Evolutionary conservation across 2,888 invertebrate genomes (phyloP).

Genomic region (Endotricha flammealis): DNA sequence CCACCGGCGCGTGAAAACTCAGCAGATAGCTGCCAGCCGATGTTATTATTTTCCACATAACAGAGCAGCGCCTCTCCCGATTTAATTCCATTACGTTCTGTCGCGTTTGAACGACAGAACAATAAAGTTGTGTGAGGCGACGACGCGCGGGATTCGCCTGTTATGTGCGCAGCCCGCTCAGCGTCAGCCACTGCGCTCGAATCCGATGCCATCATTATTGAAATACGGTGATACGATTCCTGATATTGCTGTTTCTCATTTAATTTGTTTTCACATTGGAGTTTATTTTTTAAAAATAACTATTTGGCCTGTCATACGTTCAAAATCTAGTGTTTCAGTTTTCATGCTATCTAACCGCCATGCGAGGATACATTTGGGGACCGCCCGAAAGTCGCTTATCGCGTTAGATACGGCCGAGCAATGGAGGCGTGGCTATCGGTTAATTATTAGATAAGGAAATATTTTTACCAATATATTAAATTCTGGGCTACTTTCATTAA

Average conservation of each 20-base stretch:
- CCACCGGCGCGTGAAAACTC: conserved; percentile 75
- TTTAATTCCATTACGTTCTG: conserved; percentile 77
- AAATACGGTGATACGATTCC: conserved; percentile 45
- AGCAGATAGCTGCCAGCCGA: conserved; percentile 63
- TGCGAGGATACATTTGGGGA: too few species aligned
- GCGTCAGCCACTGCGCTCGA: conserved; percentile 4
- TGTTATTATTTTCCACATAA: conserved; percentile 78
- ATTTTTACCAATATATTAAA: too few species aligned
- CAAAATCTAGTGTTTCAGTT: too few species aligned
- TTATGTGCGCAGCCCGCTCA: conserved; percentile 8
- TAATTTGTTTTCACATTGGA: conserved; percentile 24
- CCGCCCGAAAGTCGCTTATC: too few species aligned
- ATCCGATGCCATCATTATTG: conserved; percentile 31
- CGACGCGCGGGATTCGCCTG: conserved; percentile 26
- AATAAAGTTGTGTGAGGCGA: conserved; percentile 67
- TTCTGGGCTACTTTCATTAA: too few species aligned
- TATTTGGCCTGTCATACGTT: too few species aligned
- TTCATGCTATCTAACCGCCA: too few species aligned
- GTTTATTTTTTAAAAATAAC: too few species aligned
- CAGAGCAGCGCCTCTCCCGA: conserved; percentile 69
- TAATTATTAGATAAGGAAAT: too few species aligned
- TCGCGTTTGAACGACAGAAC: conserved; percentile 72
- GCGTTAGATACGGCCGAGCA: too few species aligned
- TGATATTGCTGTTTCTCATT: conserved; percentile 13
- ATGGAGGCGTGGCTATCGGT: too few species aligned